Conservation (phyloP, 2,113 vertebrate genomes). For the Meles meles region DNA sequence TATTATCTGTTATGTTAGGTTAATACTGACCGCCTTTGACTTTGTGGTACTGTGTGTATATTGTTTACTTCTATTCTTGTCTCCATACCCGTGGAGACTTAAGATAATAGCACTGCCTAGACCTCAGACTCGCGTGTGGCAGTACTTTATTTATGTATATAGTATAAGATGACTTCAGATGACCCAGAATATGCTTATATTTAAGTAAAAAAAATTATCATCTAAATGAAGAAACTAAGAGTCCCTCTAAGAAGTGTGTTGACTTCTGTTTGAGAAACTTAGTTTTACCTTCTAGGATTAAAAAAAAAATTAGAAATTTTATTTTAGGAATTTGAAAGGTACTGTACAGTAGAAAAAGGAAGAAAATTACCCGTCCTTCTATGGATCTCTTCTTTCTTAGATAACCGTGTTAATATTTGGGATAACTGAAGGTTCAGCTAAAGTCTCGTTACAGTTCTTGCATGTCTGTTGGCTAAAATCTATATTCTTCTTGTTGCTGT, state of each 20-base stretch:
- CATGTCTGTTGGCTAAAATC: neutral
- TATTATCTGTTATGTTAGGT: neutral
- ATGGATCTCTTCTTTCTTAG: neutral
- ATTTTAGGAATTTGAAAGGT: neutral
- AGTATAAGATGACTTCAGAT: neutral
- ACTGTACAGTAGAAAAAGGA: neutral
- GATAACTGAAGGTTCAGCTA: neutral
- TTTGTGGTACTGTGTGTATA: neutral
- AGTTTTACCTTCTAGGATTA: constrained; percentile 30
- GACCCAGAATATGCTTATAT: neutral
- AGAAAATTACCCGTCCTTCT: neutral
- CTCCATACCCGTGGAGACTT: neutral
- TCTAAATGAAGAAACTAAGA: neutral
- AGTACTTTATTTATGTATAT: neutral
- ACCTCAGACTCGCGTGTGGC: neutral
- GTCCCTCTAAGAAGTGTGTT: neutral
- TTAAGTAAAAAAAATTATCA: neutral
- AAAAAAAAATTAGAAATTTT: neutral
- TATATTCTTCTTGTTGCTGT: neutral
- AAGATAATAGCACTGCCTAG: neutral
- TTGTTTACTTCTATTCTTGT: neutral
- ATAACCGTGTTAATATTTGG: neutral
- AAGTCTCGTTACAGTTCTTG: neutral
- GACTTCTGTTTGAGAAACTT: neutral
- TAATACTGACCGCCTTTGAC: neutral